Evolutionary conservation across 1,140 invertebrate species (phyloP).

Genomic region (Dendrolimus kikuchii): DNA sequence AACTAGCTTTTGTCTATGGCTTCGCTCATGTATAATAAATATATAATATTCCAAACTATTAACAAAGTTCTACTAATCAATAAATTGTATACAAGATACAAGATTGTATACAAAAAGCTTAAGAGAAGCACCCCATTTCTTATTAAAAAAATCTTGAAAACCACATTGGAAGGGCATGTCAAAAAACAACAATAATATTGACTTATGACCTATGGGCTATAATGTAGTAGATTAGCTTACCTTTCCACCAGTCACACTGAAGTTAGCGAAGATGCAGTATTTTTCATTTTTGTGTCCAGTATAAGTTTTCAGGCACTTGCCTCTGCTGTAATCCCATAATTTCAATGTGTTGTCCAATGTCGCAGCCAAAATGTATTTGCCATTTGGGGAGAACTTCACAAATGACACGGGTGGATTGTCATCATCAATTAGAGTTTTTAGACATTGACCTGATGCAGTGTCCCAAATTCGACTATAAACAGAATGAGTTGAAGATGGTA

Average conservation of each 20-base stretch:
- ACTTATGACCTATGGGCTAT: no score
- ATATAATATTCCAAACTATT: no score
- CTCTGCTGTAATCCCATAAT: conserved; percentile 99
- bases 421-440: conserved; percentile 98
- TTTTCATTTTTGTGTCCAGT: conserved; percentile 99
- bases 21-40: no score
- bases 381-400: conserved; percentile 99
- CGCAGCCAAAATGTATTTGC: conserved; percentile 98
- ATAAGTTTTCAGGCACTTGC: conserved; percentile 97
- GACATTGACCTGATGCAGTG: conserved; percentile 98
- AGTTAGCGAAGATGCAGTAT: conserved; percentile 99
- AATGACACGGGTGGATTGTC: conserved; percentile 99
- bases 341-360: conserved; percentile 99
- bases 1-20: no score
- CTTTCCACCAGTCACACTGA: conserved; percentile 99
- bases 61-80: no score
- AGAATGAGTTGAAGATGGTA: conserved; percentile 2
- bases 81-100: no score
- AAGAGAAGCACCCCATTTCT: no score
- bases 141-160: no score
- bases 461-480: conserved; percentile 97
- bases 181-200: no score
- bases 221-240: conserved; percentile 64
- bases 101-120: no score
- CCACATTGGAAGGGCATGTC: no score